phyloP scores from a whole-genome alignment of 2,797 vertebrate species.

The Phalloptychus januarius region DNA sequence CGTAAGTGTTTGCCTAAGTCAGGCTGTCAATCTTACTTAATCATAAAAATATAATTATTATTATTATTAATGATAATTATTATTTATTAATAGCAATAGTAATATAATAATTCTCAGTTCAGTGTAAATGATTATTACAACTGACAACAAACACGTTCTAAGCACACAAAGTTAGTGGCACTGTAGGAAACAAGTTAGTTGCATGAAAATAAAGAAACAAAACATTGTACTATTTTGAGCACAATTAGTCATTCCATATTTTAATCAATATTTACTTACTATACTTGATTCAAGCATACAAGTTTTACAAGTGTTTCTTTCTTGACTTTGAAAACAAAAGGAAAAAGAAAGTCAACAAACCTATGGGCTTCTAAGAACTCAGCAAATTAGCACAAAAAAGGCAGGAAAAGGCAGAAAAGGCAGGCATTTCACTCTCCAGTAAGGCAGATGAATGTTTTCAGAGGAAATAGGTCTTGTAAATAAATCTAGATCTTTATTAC shows the following conservation, averaged over 20 bases:
- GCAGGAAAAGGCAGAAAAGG: neutral
- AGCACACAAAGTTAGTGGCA: no score
- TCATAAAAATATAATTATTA: neutral
- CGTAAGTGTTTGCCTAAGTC: neutral
- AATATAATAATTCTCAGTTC: neutral
- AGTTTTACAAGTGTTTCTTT: neutral
- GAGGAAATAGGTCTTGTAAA: conserved; percentile 30
- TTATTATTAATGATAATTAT: no score
- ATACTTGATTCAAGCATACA: neutral
- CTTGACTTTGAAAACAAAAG: neutral
- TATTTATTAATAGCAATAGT: no score
- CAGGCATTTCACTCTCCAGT: conserved; percentile 2
- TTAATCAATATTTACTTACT: neutral
- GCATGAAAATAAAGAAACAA: neutral
- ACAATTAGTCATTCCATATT: neutral
- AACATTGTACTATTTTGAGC: neutral
- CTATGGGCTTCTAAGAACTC: neutral
- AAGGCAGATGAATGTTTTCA: conserved; percentile 28
- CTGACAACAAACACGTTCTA: neutral
- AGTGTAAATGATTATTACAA: neutral
- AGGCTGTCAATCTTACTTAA: neutral
- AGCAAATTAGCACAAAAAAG: neutral
- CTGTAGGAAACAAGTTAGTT: neutral
- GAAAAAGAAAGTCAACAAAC: neutral
- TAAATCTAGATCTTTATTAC: conserved; percentile 29